Conservation (phyloP, 1,140 invertebrate species). For the Eupristina koningsbergeri region DNA sequence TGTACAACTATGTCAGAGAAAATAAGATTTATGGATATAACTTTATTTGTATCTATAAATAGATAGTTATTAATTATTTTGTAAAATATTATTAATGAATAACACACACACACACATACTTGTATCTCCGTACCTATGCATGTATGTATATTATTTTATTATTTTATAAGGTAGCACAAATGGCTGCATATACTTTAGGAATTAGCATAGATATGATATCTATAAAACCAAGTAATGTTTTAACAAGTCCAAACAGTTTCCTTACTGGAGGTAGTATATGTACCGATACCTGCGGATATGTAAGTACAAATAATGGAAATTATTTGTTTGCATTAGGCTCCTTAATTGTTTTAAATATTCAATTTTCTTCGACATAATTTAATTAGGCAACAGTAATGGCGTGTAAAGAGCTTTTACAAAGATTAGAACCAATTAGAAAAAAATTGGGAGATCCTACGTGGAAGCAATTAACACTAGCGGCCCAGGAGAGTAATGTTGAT, state of each 20-base stretch:
- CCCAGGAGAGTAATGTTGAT: constrained; percentile 76
- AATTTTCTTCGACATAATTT: background rate
- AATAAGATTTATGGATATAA: too few relatives aligned
- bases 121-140: too few relatives aligned
- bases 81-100: too few relatives aligned
- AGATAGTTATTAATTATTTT: too few relatives aligned
- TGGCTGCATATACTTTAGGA: constrained; percentile 82
- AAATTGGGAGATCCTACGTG: constrained; percentile 76
- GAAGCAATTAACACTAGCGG: constrained; percentile 77
- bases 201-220: constrained; percentile 80
- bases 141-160: background rate
- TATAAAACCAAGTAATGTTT: constrained; percentile 79
- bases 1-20: too few relatives aligned
- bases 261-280: constrained; percentile 82
- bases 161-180: constrained; percentile 78
- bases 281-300: constrained; percentile 80
- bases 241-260: constrained; percentile 78
- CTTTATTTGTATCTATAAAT: too few relatives aligned
- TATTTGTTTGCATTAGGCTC: background rate
- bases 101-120: too few relatives aligned
- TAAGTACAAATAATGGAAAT: constrained; percentile 62
- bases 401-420: constrained; percentile 78
- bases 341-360: background rate
- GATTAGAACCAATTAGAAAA: constrained; percentile 78
- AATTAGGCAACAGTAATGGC: constrained; percentile 79